These are phyloP conservation scores for Chrosomus eos DNA, from an alignment of 2,797 vertebrate genomes.

Conservation along the genomic window DNA sequence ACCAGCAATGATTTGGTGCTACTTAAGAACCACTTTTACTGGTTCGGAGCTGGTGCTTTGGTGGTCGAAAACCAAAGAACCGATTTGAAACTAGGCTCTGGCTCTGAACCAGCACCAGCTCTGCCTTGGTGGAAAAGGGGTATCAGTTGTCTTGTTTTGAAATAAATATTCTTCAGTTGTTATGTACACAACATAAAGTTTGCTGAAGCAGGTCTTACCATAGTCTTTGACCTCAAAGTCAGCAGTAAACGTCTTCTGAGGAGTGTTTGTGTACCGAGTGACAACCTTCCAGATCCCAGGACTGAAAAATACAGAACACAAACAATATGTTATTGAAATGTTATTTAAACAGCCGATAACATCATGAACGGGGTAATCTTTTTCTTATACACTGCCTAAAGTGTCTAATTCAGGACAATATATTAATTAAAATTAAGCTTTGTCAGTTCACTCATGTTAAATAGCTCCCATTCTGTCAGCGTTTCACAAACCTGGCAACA, in stretches of 20 bases:
- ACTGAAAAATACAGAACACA: constrained; percentile 63
- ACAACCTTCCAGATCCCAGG: constrained; percentile 64
- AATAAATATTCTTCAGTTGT: no score
- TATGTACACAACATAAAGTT: background rate
- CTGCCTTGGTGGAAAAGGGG: no score
- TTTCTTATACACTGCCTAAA: background rate
- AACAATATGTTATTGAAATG: background rate
- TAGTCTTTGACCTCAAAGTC: constrained; percentile 91
- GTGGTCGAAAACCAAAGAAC: no score
- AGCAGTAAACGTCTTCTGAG: constrained; percentile 74
- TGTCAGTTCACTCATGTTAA: background rate
- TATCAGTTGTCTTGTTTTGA: no score
- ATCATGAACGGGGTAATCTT: background rate
- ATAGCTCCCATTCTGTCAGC: accelerated
- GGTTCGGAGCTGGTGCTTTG: no score
- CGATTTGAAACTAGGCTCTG: no score
- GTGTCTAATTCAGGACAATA: background rate
- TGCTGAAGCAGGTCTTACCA: constrained; percentile 68
- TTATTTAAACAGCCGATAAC: background rate
- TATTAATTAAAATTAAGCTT: background rate
- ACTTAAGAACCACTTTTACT: no score
- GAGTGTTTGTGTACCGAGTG: constrained; percentile 70
- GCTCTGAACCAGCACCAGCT: no score
- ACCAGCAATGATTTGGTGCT: no score
- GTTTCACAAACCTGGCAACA: constrained; percentile 52